Conservation (phyloP, 2,113 vertebrate species). For the Vombatus ursinus region DNA sequence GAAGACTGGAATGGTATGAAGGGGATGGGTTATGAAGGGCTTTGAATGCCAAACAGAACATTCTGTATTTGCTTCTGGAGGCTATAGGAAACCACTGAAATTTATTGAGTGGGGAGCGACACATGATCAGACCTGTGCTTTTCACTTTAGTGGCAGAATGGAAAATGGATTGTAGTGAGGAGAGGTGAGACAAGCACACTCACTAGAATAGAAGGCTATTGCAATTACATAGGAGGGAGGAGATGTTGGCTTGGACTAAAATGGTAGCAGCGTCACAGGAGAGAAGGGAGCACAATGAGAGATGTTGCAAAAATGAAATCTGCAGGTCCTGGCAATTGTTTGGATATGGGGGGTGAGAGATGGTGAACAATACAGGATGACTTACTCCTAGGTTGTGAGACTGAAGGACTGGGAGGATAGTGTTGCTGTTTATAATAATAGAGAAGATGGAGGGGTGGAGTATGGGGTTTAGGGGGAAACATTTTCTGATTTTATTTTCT, state of each 20-base stretch:
- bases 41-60: background rate
- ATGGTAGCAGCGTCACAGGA: background rate
- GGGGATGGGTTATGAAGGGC: background rate
- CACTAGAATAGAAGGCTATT: background rate
- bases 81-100: background rate
- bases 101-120: background rate
- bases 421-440: background rate
- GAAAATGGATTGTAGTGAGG: background rate
- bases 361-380: too few species aligned
- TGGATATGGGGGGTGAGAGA: too few species aligned
- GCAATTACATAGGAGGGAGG: background rate
- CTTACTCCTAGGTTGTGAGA: background rate
- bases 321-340: too few species aligned
- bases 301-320: too few species aligned
- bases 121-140: background rate
- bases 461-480: background rate
- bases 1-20: background rate
- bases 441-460: background rate
- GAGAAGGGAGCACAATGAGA: background rate
- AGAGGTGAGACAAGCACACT: background rate
- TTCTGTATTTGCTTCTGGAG: background rate
- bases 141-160: background rate
- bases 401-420: background rate
- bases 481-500: background rate
- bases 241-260: background rate